A percentile compares a stretch with the other conserved stretches of the same genome.
phyloP scores from a whole-genome alignment of 2,797 vertebrate genomes.

The Hippoglossus hippoglossus region DNA sequence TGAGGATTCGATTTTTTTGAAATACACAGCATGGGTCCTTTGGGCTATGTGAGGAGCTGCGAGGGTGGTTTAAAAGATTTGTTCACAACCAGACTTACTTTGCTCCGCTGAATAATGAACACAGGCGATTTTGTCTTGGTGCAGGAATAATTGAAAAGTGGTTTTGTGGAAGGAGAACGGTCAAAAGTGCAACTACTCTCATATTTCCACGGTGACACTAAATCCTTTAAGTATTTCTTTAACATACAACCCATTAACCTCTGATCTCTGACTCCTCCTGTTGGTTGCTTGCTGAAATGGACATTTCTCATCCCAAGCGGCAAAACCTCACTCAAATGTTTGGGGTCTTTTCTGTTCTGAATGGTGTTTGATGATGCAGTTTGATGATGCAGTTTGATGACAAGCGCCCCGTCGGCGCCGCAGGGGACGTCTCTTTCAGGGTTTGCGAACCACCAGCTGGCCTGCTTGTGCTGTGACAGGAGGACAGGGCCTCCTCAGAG shows the following conservation, averaged over 20 bases:
- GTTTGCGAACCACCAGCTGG: slow-evolving; percentile 40
- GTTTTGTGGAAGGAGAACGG: background rate
- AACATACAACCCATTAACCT: too few species aligned
- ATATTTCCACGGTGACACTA: too few species aligned
- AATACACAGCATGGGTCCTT: background rate
- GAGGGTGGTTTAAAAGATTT: too few species aligned
- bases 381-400: background rate
- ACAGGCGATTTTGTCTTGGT: background rate
- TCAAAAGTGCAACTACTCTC: too few species aligned
- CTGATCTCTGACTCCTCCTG: too few species aligned
- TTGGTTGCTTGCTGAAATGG: too few species aligned
- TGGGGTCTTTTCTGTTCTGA: background rate
- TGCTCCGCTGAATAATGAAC: background rate
- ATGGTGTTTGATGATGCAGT: background rate
- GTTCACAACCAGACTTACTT: background rate
- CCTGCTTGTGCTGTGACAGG: slow-evolving; percentile 17
- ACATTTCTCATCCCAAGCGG: too few species aligned
- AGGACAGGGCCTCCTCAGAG: slow-evolving; percentile 10
- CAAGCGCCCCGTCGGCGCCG: background rate
- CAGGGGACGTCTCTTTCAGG: background rate
- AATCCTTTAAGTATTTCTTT: too few species aligned
- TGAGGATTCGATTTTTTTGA: slow-evolving; percentile 7
- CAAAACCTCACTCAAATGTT: too few species aligned
- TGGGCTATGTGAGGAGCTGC: background rate
- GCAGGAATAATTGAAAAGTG: background rate